Conservation (phyloP, 2,888 invertebrate species). For the Latrodectus elegans region DNA sequence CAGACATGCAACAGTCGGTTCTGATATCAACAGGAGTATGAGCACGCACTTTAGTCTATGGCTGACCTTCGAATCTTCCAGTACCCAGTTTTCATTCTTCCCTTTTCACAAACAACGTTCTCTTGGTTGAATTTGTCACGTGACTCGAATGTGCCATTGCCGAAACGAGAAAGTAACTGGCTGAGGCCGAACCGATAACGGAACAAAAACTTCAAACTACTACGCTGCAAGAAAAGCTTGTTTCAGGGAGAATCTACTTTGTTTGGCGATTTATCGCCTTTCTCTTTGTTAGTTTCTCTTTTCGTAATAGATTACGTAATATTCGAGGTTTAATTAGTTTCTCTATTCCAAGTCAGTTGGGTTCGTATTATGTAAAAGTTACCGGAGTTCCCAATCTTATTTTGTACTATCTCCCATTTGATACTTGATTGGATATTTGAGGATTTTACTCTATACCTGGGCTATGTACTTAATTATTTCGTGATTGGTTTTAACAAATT, state of each 20-base stretch:
- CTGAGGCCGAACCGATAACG: neutral
- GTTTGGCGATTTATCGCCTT: neutral
- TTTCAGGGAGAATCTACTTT: neutral
- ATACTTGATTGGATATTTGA: too few species aligned
- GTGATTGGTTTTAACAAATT: too few species aligned
- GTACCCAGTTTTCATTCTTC: conserved; percentile 39
- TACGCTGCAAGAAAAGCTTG: neutral
- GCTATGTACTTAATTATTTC: too few species aligned
- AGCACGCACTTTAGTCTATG: conserved; percentile 48
- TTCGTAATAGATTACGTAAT: neutral
- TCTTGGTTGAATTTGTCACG: conserved; percentile 29
- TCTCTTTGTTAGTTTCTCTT: conserved; percentile 2
- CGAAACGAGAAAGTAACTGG: neutral
- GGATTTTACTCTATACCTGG: too few species aligned
- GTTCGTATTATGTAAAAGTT: too few species aligned
- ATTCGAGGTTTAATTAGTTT: neutral
- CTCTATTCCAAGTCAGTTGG: neutral
- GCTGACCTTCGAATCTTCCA: conserved; percentile 57
- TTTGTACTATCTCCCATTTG: too few species aligned
- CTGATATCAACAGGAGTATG: conserved; percentile 16
- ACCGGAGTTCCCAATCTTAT: too few species aligned
- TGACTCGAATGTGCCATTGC: conserved; percentile 48
- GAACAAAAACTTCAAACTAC: conserved; percentile 3
- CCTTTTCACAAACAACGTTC: conserved; percentile 46
- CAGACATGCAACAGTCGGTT: neutral